These are phyloP conservation scores for Ferdinandea cuprea DNA, from an alignment of 2,888 invertebrate genomes.

Conservation along the genomic window DNA sequence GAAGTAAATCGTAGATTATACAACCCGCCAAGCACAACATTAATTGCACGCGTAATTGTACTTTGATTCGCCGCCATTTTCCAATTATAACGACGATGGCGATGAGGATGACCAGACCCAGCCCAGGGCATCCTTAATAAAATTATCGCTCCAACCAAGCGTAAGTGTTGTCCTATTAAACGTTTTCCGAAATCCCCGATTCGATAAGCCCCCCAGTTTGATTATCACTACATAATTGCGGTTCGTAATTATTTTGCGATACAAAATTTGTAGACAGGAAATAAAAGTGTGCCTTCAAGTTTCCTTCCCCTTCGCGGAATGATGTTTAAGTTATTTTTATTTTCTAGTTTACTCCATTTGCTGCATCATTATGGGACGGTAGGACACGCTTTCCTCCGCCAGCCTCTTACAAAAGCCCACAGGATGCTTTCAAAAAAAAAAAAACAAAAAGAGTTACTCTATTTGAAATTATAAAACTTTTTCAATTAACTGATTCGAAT, in stretches of 20 bases:
- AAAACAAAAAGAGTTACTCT: conserved; percentile 48
- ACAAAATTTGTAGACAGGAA: no score
- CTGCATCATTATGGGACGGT: neutral
- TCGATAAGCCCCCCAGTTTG: conserved; percentile 16
- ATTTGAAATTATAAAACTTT: conserved; percentile 64
- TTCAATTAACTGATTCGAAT: conserved; percentile 63
- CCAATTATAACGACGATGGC: conserved; percentile 39
- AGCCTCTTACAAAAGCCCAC: conserved; percentile 21
- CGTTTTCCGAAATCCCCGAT: neutral
- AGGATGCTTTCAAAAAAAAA: conserved; percentile 25
- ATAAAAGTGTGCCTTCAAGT: conserved; percentile 7
- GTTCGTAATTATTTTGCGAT: neutral
- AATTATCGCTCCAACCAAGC: conserved; percentile 20
- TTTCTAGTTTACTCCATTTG: neutral
- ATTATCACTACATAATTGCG: conserved; percentile 39
- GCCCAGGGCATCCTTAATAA: conserved; percentile 34
- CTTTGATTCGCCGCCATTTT: conserved; percentile 43
- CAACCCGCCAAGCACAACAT: conserved; percentile 15
- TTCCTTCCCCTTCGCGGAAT: conserved; percentile 18
- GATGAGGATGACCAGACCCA: no score
- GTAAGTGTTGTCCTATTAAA: conserved; percentile 12
- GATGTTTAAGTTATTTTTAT: conserved; percentile 11
- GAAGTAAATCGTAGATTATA: conserved; percentile 24
- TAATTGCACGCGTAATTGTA: conserved; percentile 55
- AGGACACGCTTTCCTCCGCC: neutral